Evolutionary conservation across 1,140 invertebrate genomes (phyloP), one percentile per base, ranked within the genome.

Genomic region (Hypothenemus hampei): DNA sequence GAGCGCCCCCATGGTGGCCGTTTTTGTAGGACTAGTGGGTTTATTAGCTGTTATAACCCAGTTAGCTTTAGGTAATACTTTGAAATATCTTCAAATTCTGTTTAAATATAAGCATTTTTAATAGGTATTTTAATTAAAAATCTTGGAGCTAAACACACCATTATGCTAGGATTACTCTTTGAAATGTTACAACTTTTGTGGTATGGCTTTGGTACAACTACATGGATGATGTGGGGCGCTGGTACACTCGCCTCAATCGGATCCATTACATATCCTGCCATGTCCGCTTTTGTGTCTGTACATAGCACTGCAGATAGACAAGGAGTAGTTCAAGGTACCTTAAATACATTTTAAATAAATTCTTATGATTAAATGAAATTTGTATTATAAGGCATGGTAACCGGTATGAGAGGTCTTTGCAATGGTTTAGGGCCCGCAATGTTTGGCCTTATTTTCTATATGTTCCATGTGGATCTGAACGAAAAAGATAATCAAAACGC

Each of bases 221-320:
- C 78, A 51, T 90, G 87, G 88, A 97, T 99, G 86, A 98, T 99
- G 91, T 99, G 97, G 97, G 87, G 88, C 24, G 96, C 95, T 40
- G 97, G 97, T 46, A 81, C 95, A 58, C 78, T 99, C 50, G 96
- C 97, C 31, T 92, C 95, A 10, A 80, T 98, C 49, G 95, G 92
- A 59, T 91, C 88, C 55, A 86, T 98, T 60, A 96, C 95, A 1
- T 99, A 99, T 78, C 97, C 97, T 40, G 93, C 96, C n/a, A 98
- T 99, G 66, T 97, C 93, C 75, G 91, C 97, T 24, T 99, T 97
- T 77, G 93, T 98, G 26, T 98, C 94, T 10, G 91, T 94, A 62
- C 94, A 98, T 75, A 93, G 95, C 48, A 86, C 94, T 69, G 85
- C 89, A 23, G 97, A 99, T 72, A 88, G 97, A 68, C 97, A 99